A percentile compares a stretch with the other conserved stretches of the same genome.
Evolutionary conservation across 1,140 invertebrate species (phyloP).

Genomic region (Trachymyrmex septentrionalis): DNA sequence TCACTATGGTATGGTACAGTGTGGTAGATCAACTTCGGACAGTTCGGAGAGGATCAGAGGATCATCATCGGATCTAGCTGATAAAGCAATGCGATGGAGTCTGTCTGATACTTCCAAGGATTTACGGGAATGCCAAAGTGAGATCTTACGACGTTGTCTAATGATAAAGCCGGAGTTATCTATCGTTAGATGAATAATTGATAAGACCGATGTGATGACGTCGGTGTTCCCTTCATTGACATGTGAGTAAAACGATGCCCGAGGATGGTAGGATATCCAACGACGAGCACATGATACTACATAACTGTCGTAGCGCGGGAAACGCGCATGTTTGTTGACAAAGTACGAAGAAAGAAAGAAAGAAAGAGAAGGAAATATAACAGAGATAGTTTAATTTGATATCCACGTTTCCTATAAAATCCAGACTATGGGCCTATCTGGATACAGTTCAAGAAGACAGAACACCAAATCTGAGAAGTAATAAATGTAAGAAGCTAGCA

Average conservation of each 20-base stretch:
- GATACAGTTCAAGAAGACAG: neutral
- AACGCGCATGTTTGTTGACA: conserved; percentile 26
- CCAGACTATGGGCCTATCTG: neutral
- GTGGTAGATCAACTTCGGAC: no score
- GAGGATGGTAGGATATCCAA: neutral
- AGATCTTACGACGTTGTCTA: neutral
- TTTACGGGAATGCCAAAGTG: neutral
- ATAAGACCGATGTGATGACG: neutral
- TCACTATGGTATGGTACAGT: no score
- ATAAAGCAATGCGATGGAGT: neutral
- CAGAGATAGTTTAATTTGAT: neutral
- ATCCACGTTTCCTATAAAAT: conserved; percentile 6
- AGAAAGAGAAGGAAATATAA: neutral
- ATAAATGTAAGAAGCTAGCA: neutral
- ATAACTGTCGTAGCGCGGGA: neutral
- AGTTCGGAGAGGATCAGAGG: neutral
- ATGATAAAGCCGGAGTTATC: conserved; percentile 10
- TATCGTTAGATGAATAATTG: neutral
- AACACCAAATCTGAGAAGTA: neutral
- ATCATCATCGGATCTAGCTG: neutral
- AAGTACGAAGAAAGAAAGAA: neutral
- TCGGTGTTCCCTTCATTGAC: neutral
- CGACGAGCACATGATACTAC: neutral
- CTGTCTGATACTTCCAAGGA: neutral
- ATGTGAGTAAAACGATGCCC: conserved; percentile 22